These are phyloP conservation scores for Sphaeridia pumilis DNA, from an alignment of 2,888 invertebrate species.

Conservation along the genomic window DNA sequence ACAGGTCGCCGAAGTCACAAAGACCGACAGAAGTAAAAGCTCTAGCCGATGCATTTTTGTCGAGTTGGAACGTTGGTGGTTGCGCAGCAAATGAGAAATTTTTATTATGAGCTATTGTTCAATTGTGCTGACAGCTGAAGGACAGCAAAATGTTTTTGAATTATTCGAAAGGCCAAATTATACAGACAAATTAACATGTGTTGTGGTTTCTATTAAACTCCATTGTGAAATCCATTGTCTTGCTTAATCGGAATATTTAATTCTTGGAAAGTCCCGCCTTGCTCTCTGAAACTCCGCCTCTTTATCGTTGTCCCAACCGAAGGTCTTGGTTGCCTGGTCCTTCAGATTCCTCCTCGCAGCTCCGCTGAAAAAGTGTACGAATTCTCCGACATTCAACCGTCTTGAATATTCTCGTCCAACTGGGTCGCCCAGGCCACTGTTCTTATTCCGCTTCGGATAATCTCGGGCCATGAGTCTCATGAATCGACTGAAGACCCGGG, in stretches of 20 bases:
- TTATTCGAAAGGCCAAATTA: too few species aligned
- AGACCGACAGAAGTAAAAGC: too few species aligned
- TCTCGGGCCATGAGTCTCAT: background rate
- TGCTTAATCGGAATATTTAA: background rate
- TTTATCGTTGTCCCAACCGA: background rate
- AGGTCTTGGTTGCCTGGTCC: background rate
- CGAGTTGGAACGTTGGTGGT: too few species aligned
- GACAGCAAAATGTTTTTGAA: too few species aligned
- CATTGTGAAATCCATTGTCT: too few species aligned
- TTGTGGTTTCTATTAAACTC: too few species aligned
- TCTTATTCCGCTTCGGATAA: background rate
- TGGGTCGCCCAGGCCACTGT: background rate
- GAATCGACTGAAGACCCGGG: background rate
- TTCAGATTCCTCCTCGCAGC: background rate
- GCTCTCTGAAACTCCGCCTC: background rate
- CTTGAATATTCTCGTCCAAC: conserved; percentile 1
- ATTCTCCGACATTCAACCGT: background rate
- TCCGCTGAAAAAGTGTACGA: conserved; percentile 2
- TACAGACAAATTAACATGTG: too few species aligned
- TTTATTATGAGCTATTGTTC: too few species aligned
- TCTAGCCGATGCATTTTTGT: too few species aligned
- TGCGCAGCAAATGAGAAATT: too few species aligned
- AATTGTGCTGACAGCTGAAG: too few species aligned
- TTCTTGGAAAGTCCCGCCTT: background rate
- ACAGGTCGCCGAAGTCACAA: too few species aligned